Evolutionary conservation across 2,888 invertebrate species (phyloP), one percentile per base, ranked within the genome.

Genomic region (Pseudanteris insignis): DNA sequence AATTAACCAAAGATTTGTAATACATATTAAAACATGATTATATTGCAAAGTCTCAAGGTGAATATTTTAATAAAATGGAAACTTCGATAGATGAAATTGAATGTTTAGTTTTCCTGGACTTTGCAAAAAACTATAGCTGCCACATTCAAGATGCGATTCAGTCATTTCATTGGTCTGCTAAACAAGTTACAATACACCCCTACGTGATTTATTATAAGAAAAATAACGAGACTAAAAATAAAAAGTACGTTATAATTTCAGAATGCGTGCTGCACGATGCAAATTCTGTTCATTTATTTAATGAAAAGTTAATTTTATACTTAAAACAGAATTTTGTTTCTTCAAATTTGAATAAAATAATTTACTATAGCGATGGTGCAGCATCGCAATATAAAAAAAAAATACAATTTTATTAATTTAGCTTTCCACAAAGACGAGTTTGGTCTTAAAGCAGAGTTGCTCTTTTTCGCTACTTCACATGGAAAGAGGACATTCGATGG

Each of bases 91-190:
- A 25, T 6, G 24, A 51, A 25, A 30, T 24, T 5, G 62, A 62
- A 25, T 51, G 33, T 18, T 7, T 57, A 8, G 18, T 51, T 1
- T 10, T 21, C 9, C 26, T 62, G 2, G 62, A 57, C 18, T 57
- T 57, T 25, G 34, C 64, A 1, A 55, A 60, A 64, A 64, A 64
- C 10, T 64, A 53, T 7, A 50, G 48, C 8, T 60, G 34, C 21
- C 48, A 34, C 9, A 33, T 54, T 6, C 50, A 61, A 54, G 38
- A 54, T 15, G 48, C 53, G 9, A 54, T 61, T 13, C 60, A 61
- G 13, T 48, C 54, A 13, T 50, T 26, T 8, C 60, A 60, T n/a
- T 60, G 53, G 53, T 36, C 48, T 7, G 18, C 24, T n/a, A 24
- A 47, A 29, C 44, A 54, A 50, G 44, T 43, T n/a, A 54, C 60